phyloP scores from a whole-genome alignment of 2,797 vertebrate genomes.

The Phrynocephalus vlangalii region DNA sequence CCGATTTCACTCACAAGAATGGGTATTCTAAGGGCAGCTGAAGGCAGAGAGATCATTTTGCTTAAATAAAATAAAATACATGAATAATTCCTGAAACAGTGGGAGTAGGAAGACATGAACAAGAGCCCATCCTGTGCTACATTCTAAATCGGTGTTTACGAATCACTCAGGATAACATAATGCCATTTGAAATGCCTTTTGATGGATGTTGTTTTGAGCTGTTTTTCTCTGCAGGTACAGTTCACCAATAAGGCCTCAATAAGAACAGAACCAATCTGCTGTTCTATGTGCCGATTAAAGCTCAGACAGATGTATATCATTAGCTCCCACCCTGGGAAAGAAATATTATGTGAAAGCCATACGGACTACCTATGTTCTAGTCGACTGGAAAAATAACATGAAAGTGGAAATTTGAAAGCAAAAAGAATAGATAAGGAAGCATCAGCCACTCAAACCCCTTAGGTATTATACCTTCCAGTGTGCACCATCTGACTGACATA shows the following conservation, averaged over 20 bases:
- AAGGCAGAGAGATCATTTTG: neutral
- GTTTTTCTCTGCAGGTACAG: constrained; percentile 28
- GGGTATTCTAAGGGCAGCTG: neutral
- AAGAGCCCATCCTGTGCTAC: neutral
- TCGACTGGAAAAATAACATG: constrained; percentile 73
- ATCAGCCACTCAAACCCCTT: constrained; percentile 68
- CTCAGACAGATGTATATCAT: constrained; percentile 38
- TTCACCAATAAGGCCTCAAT: constrained; percentile 37
- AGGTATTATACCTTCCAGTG: constrained; percentile 77
- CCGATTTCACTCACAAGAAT: neutral
- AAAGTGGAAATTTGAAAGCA: constrained; percentile 74
- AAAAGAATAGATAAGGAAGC: constrained; percentile 74
- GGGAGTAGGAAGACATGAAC: neutral
- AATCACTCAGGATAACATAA: neutral
- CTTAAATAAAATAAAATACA: neutral
- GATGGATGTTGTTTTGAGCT: constrained; percentile 16
- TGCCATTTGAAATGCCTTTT: neutral
- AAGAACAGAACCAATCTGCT: constrained; percentile 35
- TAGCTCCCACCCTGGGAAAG: constrained; percentile 38
- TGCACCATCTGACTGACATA: constrained; percentile 76
- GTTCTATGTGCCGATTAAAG: neutral
- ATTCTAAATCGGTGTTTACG: constrained; percentile 11
- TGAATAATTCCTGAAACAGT: neutral
- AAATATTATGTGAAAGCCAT: constrained; percentile 40
- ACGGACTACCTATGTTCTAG: constrained; percentile 60